These are phyloP conservation scores for Orthosia gothica DNA, from an alignment of 2,888 invertebrate species.

Conservation along the genomic window DNA sequence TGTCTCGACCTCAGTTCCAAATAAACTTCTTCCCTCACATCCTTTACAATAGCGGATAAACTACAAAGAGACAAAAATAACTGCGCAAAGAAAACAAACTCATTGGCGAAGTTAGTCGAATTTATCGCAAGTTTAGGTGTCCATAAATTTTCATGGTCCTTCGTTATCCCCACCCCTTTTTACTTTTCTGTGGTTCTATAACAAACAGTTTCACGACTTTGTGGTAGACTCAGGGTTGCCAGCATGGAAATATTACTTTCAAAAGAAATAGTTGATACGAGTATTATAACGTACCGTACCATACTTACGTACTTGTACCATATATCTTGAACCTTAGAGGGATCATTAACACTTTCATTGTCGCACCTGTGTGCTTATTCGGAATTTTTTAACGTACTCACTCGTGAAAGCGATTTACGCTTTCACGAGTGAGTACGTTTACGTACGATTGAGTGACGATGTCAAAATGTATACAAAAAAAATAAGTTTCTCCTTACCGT, in stretches of 20 bases:
- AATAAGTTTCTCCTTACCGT: too few relatives aligned
- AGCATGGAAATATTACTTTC: neutral
- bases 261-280: neutral
- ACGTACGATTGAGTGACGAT: too few relatives aligned
- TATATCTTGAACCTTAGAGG: too few relatives aligned
- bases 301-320: too few relatives aligned
- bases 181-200: slow-evolving; percentile 29
- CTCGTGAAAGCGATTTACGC: too few relatives aligned
- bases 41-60: neutral
- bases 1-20: neutral
- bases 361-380: too few relatives aligned
- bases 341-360: too few relatives aligned
- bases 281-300: too few relatives aligned
- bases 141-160: slow-evolving; percentile 47
- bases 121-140: slow-evolving; percentile 35
- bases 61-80: slow-evolving; percentile 16
- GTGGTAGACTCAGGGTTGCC: slow-evolving; percentile 30
- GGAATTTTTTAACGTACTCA: too few relatives aligned
- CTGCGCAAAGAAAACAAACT: slow-evolving; percentile 35
- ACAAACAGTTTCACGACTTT: slow-evolving; percentile 21
- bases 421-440: too few relatives aligned
- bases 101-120: slow-evolving; percentile 23
- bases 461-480: too few relatives aligned
- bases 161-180: slow-evolving; percentile 28
- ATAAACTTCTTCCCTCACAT: neutral